Percentiles rank a stretch among this genome's conserved stretches.
phyloP scores from a whole-genome alignment of 2,113 vertebrate genomes.

The Pachyramphus minor region DNA sequence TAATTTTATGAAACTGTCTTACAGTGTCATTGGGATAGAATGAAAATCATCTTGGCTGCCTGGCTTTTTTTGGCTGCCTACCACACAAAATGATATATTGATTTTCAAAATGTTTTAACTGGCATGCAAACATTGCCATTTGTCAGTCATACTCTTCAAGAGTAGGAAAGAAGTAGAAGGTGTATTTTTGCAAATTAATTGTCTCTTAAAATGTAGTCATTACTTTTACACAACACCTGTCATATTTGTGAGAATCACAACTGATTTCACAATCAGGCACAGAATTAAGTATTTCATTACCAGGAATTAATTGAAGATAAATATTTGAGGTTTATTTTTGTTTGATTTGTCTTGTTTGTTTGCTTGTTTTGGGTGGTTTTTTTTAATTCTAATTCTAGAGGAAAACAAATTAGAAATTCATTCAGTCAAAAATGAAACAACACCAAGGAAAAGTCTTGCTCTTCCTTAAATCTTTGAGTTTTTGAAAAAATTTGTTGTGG shows the following conservation, averaged over 20 bases:
- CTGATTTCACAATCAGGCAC: not conserved
- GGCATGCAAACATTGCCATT: accelerated
- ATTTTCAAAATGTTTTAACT: not conserved
- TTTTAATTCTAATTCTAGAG: not conserved
- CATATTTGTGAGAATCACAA: not conserved
- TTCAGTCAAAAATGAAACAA: not conserved
- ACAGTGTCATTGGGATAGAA: not conserved
- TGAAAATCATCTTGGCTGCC: not conserved
- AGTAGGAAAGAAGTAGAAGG: not conserved
- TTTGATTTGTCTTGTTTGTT: not conserved
- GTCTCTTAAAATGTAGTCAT: not conserved
- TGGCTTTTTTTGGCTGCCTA: not conserved
- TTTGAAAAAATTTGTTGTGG: not conserved
- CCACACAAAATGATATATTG: not conserved
- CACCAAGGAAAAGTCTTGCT: not conserved
- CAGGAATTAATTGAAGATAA: not conserved
- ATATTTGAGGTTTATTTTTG: not conserved
- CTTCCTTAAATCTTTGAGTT: not conserved
- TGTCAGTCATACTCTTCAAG: not conserved
- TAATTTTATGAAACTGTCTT: not conserved
- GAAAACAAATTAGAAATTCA: not conserved
- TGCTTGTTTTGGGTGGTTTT: not conserved
- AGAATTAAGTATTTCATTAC: not conserved
- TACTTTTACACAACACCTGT: not conserved
- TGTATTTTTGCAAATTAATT: not conserved